phyloP scores from a whole-genome alignment of 1,140 invertebrate genomes.

The Drosophila ohnishii region DNA sequence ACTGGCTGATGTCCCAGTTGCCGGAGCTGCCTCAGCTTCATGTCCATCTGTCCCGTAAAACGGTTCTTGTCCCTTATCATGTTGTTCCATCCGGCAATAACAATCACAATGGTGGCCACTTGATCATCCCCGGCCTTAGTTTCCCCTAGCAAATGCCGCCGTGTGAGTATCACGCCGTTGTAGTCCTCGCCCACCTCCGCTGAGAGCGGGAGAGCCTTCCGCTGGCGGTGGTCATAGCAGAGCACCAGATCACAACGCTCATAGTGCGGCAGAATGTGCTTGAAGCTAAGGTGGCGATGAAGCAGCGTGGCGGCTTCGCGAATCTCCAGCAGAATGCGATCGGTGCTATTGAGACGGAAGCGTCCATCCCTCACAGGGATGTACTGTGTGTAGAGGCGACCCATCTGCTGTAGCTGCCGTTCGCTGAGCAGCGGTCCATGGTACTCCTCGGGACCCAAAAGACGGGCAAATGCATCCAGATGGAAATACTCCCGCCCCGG shows the following conservation, averaged over 20 bases:
- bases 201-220: constrained; percentile 28
- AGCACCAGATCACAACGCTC: constrained; percentile 82
- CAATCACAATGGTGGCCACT: constrained; percentile 83
- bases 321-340: constrained; percentile 83
- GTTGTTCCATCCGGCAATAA: constrained; percentile 82
- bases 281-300: constrained; percentile 52
- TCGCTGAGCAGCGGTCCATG: constrained; percentile 83
- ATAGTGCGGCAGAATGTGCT: constrained; percentile 86
- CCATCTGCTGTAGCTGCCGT: constrained; percentile 75
- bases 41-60: constrained; percentile 81
- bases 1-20: constrained; percentile 85
- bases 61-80: constrained; percentile 76
- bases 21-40: constrained; percentile 85
- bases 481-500: constrained; percentile 84
- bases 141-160: constrained; percentile 79
- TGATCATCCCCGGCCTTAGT: constrained; percentile 36
- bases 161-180: constrained; percentile 59
- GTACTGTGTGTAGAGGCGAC: constrained; percentile 83
- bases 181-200: constrained; percentile 60
- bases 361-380: constrained; percentile 82
- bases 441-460: constrained; percentile 83
- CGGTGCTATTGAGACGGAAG: constrained; percentile 80
- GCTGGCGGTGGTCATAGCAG: constrained; percentile 65
- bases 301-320: constrained; percentile 68
- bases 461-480: constrained; percentile 84